A percentile compares a stretch with the other conserved stretches of the same genome.
Evolutionary conservation across 1,140 invertebrate genomes (phyloP).

Genomic region (Drosophila navojoa): DNA sequence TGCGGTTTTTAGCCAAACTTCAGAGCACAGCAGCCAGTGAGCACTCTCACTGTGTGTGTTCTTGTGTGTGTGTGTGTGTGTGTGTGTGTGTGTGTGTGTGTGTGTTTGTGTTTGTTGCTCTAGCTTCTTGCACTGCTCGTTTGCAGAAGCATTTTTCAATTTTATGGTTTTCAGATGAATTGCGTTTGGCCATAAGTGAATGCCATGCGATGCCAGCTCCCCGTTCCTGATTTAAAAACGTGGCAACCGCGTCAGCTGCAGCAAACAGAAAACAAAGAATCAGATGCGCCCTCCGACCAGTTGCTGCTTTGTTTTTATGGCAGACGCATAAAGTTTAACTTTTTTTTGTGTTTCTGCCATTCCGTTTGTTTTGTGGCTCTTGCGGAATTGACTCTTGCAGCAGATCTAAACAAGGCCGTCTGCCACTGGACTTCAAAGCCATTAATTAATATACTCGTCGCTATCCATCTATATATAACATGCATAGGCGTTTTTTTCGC

Average conservation of each 20-base stretch:
- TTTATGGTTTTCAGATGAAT: conserved; percentile 81
- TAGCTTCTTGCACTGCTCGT: conserved; percentile 43
- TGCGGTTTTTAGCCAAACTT: conserved; percentile 74
- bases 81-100: background rate
- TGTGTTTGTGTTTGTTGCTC: background rate
- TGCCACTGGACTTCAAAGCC: conserved; percentile 35
- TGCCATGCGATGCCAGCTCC: conserved; percentile 44
- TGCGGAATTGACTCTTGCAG: conserved; percentile 26
- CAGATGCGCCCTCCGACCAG: conserved; percentile 17
- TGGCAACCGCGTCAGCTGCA: conserved; percentile 68
- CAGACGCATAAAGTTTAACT: conserved; percentile 67
- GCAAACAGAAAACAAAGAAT: conserved; percentile 43
- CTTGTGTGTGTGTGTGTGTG: conserved; percentile 10
- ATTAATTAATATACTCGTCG: conserved; percentile 37
- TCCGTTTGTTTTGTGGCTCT: conserved; percentile 28
- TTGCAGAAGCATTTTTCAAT: conserved; percentile 73
- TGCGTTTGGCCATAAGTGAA: conserved; percentile 80
- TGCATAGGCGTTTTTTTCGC: background rate
- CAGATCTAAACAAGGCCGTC: conserved; percentile 11
- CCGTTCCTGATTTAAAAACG: background rate
- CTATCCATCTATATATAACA: background rate
- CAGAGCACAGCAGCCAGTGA: conserved; percentile 27
- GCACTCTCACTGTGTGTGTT: background rate
- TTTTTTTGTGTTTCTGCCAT: conserved; percentile 23
- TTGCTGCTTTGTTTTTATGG: conserved; percentile 20